Percentiles rank a stretch among this genome's conserved stretches.
Conservation (phyloP, 1,140 invertebrate species). For the Pseudomyrmex cubaensis region DNA sequence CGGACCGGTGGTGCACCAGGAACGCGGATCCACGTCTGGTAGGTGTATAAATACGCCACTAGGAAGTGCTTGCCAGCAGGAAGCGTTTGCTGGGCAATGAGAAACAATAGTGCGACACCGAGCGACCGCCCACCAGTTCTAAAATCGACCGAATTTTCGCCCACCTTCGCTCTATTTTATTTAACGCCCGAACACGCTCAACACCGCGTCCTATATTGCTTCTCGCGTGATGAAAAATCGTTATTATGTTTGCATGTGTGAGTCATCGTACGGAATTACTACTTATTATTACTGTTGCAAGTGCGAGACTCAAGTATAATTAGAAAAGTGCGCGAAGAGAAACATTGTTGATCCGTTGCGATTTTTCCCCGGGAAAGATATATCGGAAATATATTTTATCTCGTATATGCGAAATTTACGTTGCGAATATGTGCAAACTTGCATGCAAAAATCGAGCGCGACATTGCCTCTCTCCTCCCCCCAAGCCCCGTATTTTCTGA, state of each 20-base stretch:
- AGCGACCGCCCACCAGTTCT: constrained; percentile 33
- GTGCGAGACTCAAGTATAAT: not conserved
- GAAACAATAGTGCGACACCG: constrained; percentile 49
- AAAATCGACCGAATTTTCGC: constrained; percentile 51
- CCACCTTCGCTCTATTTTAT: constrained; percentile 29
- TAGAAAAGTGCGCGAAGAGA: not conserved
- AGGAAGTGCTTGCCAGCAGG: constrained; percentile 62
- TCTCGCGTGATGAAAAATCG: constrained; percentile 12
- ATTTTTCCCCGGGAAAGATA: not conserved
- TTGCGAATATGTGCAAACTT: no score
- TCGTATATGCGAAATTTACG: not conserved
- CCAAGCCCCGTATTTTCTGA: no score
- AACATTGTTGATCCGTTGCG: not conserved
- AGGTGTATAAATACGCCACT: constrained; percentile 63
- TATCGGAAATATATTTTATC: no score
- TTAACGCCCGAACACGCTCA: not conserved
- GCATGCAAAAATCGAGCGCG: no score
- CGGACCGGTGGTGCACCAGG: constrained; percentile 35
- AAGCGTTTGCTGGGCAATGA: constrained; percentile 47
- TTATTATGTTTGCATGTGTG: not conserved
- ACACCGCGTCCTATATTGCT: not conserved
- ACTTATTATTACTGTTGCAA: not conserved
- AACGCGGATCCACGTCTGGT: constrained; percentile 67
- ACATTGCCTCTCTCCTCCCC: no score
- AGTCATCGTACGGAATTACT: not conserved